These are phyloP conservation scores for Lepus townsendii DNA, from an alignment of 2,797 vertebrate genomes.

Conservation along the genomic window DNA sequence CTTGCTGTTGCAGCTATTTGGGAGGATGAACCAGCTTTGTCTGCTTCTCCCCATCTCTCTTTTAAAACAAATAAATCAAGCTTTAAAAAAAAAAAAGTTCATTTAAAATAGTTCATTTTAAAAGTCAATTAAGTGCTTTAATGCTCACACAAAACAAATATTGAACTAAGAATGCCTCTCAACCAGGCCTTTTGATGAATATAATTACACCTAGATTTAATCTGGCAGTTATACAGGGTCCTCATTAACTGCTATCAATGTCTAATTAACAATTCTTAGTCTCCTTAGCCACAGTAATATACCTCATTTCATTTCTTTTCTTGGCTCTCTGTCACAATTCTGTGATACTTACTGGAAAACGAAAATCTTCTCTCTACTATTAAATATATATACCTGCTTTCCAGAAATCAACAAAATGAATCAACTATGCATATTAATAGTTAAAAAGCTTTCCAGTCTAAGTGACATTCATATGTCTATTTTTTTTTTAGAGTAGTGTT, in stretches of 20 bases:
- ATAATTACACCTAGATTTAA: conserved; percentile 68
- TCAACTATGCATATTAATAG: conserved; percentile 59
- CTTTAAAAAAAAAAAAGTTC: background rate
- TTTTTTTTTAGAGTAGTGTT: background rate
- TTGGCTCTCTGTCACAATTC: conserved; percentile 73
- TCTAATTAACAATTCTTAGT: conserved; percentile 75
- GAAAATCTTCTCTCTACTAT: conserved; percentile 71
- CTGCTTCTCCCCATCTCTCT: no score
- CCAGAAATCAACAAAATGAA: conserved; percentile 76
- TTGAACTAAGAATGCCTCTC: conserved; percentile 61
- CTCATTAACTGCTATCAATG: conserved; percentile 70
- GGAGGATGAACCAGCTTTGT: no score
- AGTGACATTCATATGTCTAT: background rate
- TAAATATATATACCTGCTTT: conserved; percentile 77
- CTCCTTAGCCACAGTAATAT: conserved; percentile 70
- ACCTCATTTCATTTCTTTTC: conserved; percentile 71
- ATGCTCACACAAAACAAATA: conserved; percentile 63
- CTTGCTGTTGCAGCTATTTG: no score
- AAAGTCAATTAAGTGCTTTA: conserved; percentile 47
- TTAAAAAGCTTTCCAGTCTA: conserved; percentile 58
- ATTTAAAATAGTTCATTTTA: conserved; percentile 22
- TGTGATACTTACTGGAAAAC: conserved; percentile 79
- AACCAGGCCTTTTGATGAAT: conserved; percentile 47
- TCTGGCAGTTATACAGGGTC: conserved; percentile 51
- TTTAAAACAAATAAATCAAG: no score